Conservation (phyloP, 2,797 vertebrate genomes). For the Arnoldichthys spilopterus region DNA sequence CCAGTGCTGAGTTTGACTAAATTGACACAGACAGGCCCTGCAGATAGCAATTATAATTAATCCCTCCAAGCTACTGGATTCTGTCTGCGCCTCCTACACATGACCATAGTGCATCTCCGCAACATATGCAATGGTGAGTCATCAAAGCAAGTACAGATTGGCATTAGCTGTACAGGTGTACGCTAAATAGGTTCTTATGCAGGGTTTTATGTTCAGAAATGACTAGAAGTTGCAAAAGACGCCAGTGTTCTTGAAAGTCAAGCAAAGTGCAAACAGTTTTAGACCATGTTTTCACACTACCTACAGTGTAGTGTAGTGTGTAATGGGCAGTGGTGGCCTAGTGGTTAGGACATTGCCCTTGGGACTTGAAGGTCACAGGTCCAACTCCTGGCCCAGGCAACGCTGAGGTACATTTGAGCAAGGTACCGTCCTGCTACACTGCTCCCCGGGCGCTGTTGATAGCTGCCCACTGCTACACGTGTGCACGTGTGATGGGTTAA, state of each 20-base stretch:
- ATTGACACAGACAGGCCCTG: conserved; percentile 52
- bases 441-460: too few species aligned
- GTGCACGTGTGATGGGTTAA: too few species aligned
- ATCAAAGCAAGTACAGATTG: conserved; percentile 19
- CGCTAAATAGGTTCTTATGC: conserved; percentile 17
- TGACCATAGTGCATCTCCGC: conserved; percentile 18
- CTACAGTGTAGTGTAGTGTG: too few species aligned
- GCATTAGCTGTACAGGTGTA: conserved; percentile 9
- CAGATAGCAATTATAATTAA: conserved; percentile 56
- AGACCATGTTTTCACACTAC: too few species aligned
- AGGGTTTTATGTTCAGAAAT: background rate
- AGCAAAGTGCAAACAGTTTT: too few species aligned
- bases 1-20: conserved; percentile 30
- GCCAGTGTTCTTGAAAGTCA: background rate
- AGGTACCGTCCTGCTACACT: too few species aligned
- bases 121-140: conserved; percentile 42
- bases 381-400: too few species aligned
- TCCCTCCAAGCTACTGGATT: conserved; percentile 39
- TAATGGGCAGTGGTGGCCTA: too few species aligned
- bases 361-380: too few species aligned
- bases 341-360: too few species aligned
- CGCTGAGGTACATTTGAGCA: too few species aligned
- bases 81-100: conserved; percentile 18
- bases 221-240: background rate
- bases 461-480: too few species aligned